phyloP scores from a whole-genome alignment of 2,113 vertebrate genomes.

The Pseudonaja textilis region DNA sequence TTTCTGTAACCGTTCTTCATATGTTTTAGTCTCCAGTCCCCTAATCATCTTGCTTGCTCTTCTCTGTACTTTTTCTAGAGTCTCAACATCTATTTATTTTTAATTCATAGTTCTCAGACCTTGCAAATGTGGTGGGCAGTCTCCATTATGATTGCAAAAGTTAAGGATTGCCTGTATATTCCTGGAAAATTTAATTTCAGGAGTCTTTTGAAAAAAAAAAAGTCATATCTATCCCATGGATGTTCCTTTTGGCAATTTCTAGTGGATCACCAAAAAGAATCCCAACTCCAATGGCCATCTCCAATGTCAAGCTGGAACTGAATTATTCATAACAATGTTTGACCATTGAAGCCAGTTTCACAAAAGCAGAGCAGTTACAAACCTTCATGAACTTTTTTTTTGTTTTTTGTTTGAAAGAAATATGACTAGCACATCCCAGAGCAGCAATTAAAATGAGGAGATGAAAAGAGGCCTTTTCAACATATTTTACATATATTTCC shows the following conservation, averaged over 20 bases:
- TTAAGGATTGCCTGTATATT: neutral
- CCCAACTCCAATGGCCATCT: no score
- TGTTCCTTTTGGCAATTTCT: neutral
- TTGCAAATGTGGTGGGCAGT: neutral
- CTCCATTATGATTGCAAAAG: no score
- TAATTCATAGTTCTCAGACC: neutral
- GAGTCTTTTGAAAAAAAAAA: neutral
- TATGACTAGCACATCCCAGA: conserved; percentile 11
- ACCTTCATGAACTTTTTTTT: neutral
- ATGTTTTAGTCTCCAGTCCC: no score
- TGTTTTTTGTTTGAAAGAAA: conserved; percentile 1
- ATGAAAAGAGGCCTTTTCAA: neutral
- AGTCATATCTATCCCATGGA: neutral
- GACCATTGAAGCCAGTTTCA: neutral
- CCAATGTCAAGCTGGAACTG: neutral
- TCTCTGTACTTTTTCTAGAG: no score
- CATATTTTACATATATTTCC: conserved; percentile 45
- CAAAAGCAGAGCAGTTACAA: conserved; percentile 9
- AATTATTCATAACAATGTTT: neutral
- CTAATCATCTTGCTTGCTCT: no score
- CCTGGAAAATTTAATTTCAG: neutral
- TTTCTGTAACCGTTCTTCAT: no score
- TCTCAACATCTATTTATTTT: no score
- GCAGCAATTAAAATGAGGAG: conserved; percentile 28
- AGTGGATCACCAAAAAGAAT: neutral